These are phyloP conservation scores for Unio pictorum DNA, from an alignment of 2,888 invertebrate species.

Conservation along the genomic window DNA sequence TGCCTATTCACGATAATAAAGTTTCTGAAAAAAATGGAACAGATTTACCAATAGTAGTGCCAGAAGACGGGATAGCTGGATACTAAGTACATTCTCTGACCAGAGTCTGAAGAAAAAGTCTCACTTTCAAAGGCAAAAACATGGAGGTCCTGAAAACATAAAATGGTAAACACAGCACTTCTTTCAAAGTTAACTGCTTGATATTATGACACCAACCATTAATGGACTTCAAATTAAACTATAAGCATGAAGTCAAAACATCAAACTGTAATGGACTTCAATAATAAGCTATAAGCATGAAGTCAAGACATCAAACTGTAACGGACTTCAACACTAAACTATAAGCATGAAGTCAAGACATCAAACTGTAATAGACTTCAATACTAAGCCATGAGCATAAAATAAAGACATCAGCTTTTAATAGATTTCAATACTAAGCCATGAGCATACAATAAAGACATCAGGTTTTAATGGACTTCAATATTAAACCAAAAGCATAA, in stretches of 20 bases:
- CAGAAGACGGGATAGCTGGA: constrained; percentile 64
- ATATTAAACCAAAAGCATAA: not conserved
- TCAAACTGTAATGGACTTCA: not conserved
- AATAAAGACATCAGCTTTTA: not conserved
- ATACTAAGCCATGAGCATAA: not conserved
- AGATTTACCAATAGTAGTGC: constrained; percentile 64
- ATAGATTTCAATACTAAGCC: no score
- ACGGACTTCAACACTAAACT: no score
- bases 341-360: not conserved
- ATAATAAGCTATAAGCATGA: no score
- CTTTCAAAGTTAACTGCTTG: no score
- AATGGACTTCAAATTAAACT: not conserved
- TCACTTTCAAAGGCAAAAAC: constrained; percentile 68
- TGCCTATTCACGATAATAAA: no score
- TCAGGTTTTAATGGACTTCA: no score
- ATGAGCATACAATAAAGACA: no score
- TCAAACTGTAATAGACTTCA: not conserved
- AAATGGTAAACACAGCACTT: no score
- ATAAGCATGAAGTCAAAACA: not conserved
- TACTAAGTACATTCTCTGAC: constrained; percentile 63
- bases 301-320: no score
- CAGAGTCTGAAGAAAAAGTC: constrained; percentile 41
- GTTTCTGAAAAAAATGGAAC: no score
- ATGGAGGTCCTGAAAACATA: constrained; percentile 54
- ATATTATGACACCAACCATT: not conserved